phyloP scores from a whole-genome alignment of 2,888 invertebrate species.

The Alloplasta piceator region DNA sequence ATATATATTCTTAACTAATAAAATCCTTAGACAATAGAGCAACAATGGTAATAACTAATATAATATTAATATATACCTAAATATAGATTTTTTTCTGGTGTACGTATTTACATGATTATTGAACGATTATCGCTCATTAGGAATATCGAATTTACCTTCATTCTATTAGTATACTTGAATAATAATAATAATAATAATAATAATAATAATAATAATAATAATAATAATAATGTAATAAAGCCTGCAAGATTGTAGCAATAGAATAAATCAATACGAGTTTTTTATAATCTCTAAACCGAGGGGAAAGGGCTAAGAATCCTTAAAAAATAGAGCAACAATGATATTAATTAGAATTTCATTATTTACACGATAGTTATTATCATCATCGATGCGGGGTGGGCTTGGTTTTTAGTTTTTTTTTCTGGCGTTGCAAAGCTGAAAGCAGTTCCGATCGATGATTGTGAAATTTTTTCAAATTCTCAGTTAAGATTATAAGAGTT shows the following conservation, averaged over 20 bases:
- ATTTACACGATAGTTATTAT: conserved; percentile 58
- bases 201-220: too few species aligned
- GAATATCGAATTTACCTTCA: conserved; percentile 50
- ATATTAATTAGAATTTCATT: conserved; percentile 52
- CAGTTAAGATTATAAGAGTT: background rate
- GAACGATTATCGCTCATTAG: conserved; percentile 52
- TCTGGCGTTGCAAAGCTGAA: too few species aligned
- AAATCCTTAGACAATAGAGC: conserved; percentile 81
- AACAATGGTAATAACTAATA: conserved; percentile 80
- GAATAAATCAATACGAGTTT: conserved; percentile 28
- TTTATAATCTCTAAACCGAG: conserved; percentile 20
- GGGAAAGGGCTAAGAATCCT: conserved; percentile 41
- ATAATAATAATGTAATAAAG: too few species aligned
- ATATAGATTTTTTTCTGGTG: conserved; percentile 42
- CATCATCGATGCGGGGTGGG: conserved; percentile 24
- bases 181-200: conserved; percentile 55
- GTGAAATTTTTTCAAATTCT: too few species aligned
- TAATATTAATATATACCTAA: conserved; percentile 72
- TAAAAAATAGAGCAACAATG: conserved; percentile 64
- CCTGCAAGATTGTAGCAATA: conserved; percentile 44
- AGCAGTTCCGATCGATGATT: too few species aligned
- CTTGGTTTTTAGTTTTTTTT: background rate
- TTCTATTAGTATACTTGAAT: conserved; percentile 40
- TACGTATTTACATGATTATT: conserved; percentile 61
- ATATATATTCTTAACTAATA: conserved; percentile 75